Conservation (phyloP, 2,113 vertebrate genomes). For the Hucho hucho region DNA sequence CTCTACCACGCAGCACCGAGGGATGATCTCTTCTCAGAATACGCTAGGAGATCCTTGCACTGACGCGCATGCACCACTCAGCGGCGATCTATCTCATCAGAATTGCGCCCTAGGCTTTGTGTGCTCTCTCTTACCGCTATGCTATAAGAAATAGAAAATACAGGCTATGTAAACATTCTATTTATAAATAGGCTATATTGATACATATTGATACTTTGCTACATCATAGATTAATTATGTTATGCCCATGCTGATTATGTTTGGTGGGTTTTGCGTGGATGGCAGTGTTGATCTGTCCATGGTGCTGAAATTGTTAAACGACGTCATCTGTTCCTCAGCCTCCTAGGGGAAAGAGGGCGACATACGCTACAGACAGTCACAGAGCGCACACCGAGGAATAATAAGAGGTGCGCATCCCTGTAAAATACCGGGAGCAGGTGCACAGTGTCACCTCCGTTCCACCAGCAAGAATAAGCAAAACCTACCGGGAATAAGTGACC, state of each 20-base stretch:
- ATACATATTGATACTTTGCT: not conserved
- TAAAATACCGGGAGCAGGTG: not conserved
- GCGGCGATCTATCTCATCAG: slow-evolving; percentile 31
- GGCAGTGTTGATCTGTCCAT: slow-evolving; percentile 44
- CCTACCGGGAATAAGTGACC: no score
- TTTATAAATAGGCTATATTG: not conserved
- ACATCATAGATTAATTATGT: no score
- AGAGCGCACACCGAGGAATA: no score
- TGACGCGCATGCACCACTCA: slow-evolving; percentile 56
- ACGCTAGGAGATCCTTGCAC: slow-evolving; percentile 52
- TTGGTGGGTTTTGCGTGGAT: no score
- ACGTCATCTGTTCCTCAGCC: not conserved
- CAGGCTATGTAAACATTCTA: not conserved
- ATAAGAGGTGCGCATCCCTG: not conserved
- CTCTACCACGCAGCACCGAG: slow-evolving; percentile 47
- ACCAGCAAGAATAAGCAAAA: no score
- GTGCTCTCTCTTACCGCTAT: slow-evolving; percentile 31
- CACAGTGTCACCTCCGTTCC: not conserved
- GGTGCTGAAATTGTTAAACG: slow-evolving; percentile 52
- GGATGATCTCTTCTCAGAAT: slow-evolving; percentile 45
- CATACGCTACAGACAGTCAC: not conserved
- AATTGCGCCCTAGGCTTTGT: not conserved
- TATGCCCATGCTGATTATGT: no score
- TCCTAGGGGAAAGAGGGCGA: slow-evolving; percentile 16
- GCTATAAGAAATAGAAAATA: no score